A percentile compares a stretch with the other conserved stretches of the same genome.
Conservation (phyloP, 2,113 vertebrate genomes). For the Strigops habroptila region DNA sequence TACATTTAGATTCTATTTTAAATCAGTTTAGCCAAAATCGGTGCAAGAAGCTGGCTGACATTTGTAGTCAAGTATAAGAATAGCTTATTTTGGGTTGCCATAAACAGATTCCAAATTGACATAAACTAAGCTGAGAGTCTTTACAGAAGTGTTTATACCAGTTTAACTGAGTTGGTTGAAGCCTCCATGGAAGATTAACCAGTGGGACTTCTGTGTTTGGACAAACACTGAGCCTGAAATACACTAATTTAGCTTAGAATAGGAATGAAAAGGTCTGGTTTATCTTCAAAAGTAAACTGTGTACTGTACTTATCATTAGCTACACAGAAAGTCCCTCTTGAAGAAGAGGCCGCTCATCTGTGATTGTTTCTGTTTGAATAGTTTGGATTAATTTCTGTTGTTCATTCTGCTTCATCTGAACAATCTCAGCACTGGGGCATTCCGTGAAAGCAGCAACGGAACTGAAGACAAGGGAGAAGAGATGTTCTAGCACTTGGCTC, state of each 20-base stretch:
- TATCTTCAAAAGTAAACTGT: slow-evolving; percentile 16
- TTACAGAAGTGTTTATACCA: background rate
- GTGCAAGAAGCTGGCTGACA: slow-evolving; percentile 29
- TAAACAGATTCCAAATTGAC: slow-evolving; percentile 33
- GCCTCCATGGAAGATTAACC: background rate
- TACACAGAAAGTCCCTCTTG: background rate
- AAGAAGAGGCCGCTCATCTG: background rate
- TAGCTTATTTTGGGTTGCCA: slow-evolving; percentile 12
- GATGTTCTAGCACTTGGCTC: background rate
- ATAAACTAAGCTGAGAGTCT: slow-evolving; percentile 7
- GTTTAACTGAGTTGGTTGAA: background rate
- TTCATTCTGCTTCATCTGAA: background rate
- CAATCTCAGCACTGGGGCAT: background rate
- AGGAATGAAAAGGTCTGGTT: background rate
- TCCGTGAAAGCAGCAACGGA: background rate
- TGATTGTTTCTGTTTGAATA: background rate
- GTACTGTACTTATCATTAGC: background rate
- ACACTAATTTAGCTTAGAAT: background rate
- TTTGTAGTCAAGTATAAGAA: background rate
- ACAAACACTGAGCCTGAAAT: slow-evolving; percentile 4
- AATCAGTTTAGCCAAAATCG: background rate
- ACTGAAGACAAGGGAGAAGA: background rate
- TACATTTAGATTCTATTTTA: background rate
- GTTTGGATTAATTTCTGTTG: background rate
- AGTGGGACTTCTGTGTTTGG: slow-evolving; percentile 12